Conservation (phyloP, 2,797 vertebrate species). For the Kryptolebias ocellatus region DNA sequence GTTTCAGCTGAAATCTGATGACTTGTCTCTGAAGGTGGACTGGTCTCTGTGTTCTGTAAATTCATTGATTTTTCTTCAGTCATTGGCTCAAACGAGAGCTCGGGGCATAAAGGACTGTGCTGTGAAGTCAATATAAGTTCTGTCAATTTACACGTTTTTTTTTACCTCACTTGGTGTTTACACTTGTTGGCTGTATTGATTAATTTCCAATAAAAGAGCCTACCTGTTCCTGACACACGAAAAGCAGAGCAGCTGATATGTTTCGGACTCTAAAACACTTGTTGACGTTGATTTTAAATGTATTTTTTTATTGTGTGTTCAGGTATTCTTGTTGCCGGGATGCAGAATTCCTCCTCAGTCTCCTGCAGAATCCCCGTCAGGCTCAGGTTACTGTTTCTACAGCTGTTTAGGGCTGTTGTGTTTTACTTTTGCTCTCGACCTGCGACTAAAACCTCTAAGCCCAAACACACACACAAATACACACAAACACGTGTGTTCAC, state of each 20-base stretch:
- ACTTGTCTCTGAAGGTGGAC: slow-evolving; percentile 38
- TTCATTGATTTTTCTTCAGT: slow-evolving; percentile 37
- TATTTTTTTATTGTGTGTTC: slow-evolving; percentile 32
- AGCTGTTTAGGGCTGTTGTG: slow-evolving; percentile 82
- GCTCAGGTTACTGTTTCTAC: slow-evolving; percentile 82
- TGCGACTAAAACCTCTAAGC: slow-evolving; percentile 65
- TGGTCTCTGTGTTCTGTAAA: slow-evolving; percentile 47
- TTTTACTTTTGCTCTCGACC: slow-evolving; percentile 70
- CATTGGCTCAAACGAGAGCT: slow-evolving; percentile 39
- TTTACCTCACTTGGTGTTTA: slow-evolving; percentile 2
- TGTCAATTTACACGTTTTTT: slow-evolving; percentile 10
- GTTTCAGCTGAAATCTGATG: slow-evolving; percentile 54
- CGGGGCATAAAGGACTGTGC: slow-evolving; percentile 29
- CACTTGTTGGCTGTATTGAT: slow-evolving; percentile 34
- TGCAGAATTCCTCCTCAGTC: slow-evolving; percentile 57
- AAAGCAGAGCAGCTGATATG: slow-evolving; percentile 13
- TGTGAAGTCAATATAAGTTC: slow-evolving; percentile 28
- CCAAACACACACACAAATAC: slow-evolving; percentile 50
- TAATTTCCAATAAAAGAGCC: slow-evolving; percentile 15
- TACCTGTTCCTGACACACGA: slow-evolving; percentile 10
- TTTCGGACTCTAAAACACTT: slow-evolving; percentile 50
- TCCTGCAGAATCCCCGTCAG: slow-evolving; percentile 42
- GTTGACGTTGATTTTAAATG: slow-evolving; percentile 53
- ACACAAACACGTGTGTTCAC: slow-evolving; percentile 3
- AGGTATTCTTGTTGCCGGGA: slow-evolving; percentile 48